phyloP scores from a whole-genome alignment of 2,888 invertebrate species.

The Heliconius sara region DNA sequence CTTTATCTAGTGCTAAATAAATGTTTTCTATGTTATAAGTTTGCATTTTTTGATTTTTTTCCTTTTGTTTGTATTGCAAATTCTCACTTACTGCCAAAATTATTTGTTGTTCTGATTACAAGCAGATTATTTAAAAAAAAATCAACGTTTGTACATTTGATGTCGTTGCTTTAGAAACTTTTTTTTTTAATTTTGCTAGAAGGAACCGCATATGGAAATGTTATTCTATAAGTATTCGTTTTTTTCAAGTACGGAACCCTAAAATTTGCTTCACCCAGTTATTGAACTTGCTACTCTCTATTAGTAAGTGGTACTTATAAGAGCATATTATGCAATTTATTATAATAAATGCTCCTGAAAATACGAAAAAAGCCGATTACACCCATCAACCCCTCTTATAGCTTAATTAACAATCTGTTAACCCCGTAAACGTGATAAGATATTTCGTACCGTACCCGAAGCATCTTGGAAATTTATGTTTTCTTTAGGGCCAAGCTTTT shows the following conservation, averaged over 20 bases:
- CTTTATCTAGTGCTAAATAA: too few species aligned
- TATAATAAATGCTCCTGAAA: background rate
- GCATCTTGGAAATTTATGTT: slow-evolving; percentile 36
- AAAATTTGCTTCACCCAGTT: background rate
- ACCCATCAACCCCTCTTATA: slow-evolving; percentile 33
- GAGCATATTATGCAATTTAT: background rate
- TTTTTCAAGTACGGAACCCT: background rate
- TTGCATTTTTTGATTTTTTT: too few species aligned
- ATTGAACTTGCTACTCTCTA: background rate
- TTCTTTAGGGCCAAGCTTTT: slow-evolving; percentile 22
- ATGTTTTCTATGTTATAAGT: too few species aligned
- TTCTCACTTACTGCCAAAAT: too few species aligned
- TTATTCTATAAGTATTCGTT: too few species aligned
- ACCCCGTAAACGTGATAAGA: slow-evolving; percentile 39
- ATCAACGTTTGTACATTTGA: too few species aligned
- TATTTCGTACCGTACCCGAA: slow-evolving; percentile 33
- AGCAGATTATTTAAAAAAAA: too few species aligned
- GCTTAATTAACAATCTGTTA: slow-evolving; percentile 42
- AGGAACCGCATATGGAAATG: too few species aligned
- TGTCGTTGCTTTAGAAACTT: too few species aligned
- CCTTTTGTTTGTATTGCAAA: too few species aligned
- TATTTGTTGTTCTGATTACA: too few species aligned
- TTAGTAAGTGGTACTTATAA: background rate
- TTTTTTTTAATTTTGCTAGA: too few species aligned
- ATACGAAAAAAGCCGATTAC: slow-evolving; percentile 15